Base-by-base conservation (phyloP, 37 sponge, comb jelly and placozoan species). In the Crambe crambe region DNA sequence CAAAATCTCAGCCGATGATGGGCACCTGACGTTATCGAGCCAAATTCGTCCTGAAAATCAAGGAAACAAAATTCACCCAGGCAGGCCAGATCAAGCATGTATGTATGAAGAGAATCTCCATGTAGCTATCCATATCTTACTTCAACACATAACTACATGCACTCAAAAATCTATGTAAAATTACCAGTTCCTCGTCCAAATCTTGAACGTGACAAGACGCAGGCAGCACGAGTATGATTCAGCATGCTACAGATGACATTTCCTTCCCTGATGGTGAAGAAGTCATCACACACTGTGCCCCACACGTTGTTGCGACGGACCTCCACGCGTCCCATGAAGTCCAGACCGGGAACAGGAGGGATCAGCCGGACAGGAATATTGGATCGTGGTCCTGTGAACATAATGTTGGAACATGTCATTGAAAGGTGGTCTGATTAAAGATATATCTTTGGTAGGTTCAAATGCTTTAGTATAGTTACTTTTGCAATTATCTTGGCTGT, bases 241-340 rank as follows among this genome's bases (percentile, higher is more conserved):
- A 81, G 82, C 29, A 22, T 42, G 2, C 21, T 1, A 32, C 82
- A 81, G 3, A 60, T 61, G 0, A 74, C 76, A 38, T 66, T 27
- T 3, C 68, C 76, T 23, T 75, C 75, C 10, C 21, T 27, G 26
- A 35, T 38, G n/a, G 30, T 56, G 22, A 67, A 83, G 27, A 29
- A 3, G 27, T 81, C 63, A 38, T 81, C 82, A 31, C 82, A 81
- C 4, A 81, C 73, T 15, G 82, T 73, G 35, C 82, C 82, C 82
- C 82, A 81, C 29, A 18, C 3, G 5, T 41, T 30, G 31, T 81
- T 81, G 74, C 72, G 37, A 23, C 67, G 8, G 26, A 80, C 70
- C 69, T 80, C 80, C 37, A 80, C 18, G 4, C 80, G 22, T 9
- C 80, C 80, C n/a, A 80, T 8, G 70, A 69, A 69, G 58, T 44